Base-by-base conservation (phyloP, 1,140 invertebrate genomes). In the Papilio xuthus region DNA sequence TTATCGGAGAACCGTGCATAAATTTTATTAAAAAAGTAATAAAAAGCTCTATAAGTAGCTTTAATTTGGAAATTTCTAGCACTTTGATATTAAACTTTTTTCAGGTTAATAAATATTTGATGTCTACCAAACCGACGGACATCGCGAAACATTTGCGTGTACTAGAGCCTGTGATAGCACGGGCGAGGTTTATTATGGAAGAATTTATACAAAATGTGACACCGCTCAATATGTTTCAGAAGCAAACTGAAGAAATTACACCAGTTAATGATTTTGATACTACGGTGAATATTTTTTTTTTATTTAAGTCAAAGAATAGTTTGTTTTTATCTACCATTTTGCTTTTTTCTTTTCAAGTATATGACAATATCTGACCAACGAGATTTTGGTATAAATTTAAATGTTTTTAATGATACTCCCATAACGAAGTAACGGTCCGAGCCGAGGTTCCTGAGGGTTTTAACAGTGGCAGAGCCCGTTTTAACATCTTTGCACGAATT, bases 161-260 rank as follows among this genome's bases (percentile, higher is more conserved):
- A 0, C 41, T 91, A 23, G 89, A 90, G 8, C 79, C 87, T 0
- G 83, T 92, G 15, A 70, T 91, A 7, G 84, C 87, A 0, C 84
- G 90, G 6, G 88, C 90, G 13, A 80, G 90, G 9, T 92, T 86
- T 79, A 86, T 92, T 15, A 88, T 93, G 84, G 92, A 93, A 73
- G 88, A 91, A 74, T 93, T 93, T 73, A 89, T 93, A 28, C 90
- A 90, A 63, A 89, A 84, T 72, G 80, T 92, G 10, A 89, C 89
- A 0, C 90, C 90, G 0, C 74, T 86, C 23, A 86, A 89, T 20
- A 87, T 42, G 71, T 71, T 67, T 15, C 60, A 67, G 60, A 67
- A 67, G 60, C 60, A 67, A 28, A 67, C 60, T 13, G 60, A 67
- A 28, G 60, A 67, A 67, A 15, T 28, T 28, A 28, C 26, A 1